Conservation (phyloP, 2,888 invertebrate genomes). For the Habroteleia sp. region DNA sequence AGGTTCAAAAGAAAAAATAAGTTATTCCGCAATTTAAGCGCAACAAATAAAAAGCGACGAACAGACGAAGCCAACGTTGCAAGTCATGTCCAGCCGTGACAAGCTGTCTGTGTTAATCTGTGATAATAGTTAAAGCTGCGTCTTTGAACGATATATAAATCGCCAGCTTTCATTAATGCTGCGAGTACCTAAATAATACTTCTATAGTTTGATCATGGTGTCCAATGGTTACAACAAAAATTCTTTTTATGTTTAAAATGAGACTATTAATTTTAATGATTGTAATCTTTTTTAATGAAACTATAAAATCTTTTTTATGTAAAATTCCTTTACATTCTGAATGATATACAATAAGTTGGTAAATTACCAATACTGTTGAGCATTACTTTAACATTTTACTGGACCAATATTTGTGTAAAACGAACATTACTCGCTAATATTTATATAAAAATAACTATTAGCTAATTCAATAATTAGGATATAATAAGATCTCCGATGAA, state of each 20-base stretch:
- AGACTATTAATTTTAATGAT: neutral
- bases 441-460: no score
- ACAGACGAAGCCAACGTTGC: constrained; percentile 65
- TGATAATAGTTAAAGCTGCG: constrained; percentile 78
- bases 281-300: no score
- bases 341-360: no score
- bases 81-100: constrained; percentile 72
- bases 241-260: constrained; percentile 1
- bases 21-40: constrained; percentile 52
- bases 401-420: no score
- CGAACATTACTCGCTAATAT: no score
- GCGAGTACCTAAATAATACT: constrained; percentile 66
- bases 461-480: no score
- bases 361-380: no score
- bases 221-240: constrained; percentile 55
- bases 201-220: constrained; percentile 66
- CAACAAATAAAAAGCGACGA: constrained; percentile 59
- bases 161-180: constrained; percentile 71
- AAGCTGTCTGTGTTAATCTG: constrained; percentile 79
- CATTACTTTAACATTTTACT: no score
- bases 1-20: neutral
- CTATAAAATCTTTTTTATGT: no score
- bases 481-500: no score
- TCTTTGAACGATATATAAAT: constrained; percentile 61
- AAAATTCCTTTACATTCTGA: no score